Base-by-base conservation (phyloP, 2,797 vertebrate genomes). In the Parauchenoglanis ngamensis region DNA sequence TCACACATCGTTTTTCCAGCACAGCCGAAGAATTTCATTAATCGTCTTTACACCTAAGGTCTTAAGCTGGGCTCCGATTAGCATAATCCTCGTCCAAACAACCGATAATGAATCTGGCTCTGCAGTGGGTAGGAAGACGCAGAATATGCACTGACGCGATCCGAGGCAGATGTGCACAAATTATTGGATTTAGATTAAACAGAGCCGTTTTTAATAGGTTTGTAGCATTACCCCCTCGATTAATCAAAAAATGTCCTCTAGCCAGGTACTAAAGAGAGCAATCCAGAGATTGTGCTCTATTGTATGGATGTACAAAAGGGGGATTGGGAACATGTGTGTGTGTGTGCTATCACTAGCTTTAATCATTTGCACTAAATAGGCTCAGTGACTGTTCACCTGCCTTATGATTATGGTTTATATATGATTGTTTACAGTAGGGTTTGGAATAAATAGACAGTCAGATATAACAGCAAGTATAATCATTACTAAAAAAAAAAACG, bases 11-110 rank as follows among this genome's bases (percentile, higher is more conserved):
- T 93, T 87, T 87, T 92, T 92, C 90, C 93, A 89, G 92, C 92
- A 91, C 89, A 90, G 91, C 92, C 93, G 92, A 94, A 91, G 90
- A 94, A 95, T 95, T 94, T 94, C 94, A 96, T 95, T 95, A 95
- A 95, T 93, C 94, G 87, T 95, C 93, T 95, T 95, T 94, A 95
- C 94, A 92, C 95, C 92, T 91, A 91, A 88, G 87, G 90, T 92
- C 89, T 92, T 95, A 95, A 95, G 93, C 93, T 80, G 89, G 40
- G n/a, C 85, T 89, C 90, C 83, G 92, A 95, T 95, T 94, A 94
- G 90, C 93, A 94, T 96, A 96, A 96, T 95, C 95, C 95, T 90
- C 92, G 90, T 94, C 94, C 95, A 95, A 95, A 96, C 95, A 95
- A 93, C 91, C 94, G 94, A 95, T 95, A 95, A 95, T 95, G 94